These are phyloP conservation scores for Chloroceryle amazona DNA, from an alignment of 2,797 vertebrate species.

Conservation along the genomic window DNA sequence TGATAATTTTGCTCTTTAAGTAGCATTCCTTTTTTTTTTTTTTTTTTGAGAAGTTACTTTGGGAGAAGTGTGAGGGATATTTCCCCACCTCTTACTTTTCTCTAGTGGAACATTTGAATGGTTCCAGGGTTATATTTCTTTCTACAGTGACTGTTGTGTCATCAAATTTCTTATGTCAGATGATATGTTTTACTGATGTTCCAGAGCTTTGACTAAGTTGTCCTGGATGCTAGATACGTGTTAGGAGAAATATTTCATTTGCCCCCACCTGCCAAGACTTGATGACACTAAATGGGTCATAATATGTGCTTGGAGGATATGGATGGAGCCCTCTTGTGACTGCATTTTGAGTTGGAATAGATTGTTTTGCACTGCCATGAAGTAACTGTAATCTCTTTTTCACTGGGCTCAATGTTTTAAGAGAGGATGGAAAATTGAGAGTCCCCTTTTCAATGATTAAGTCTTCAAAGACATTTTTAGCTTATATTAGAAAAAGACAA, in stretches of 20 bases:
- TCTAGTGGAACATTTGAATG: not conserved
- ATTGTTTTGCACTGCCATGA: not conserved
- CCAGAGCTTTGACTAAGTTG: not conserved
- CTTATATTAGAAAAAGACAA: not conserved
- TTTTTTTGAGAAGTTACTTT: not conserved
- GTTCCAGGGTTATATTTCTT: not conserved
- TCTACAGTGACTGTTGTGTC: not conserved
- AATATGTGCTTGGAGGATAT: not conserved
- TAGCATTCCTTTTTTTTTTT: not conserved
- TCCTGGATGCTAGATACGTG: not conserved
- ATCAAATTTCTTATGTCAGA: not conserved
- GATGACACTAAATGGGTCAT: accelerated
- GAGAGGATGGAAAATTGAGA: not conserved
- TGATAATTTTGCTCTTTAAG: not conserved
- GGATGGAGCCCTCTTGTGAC: not conserved
- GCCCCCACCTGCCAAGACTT: not conserved
- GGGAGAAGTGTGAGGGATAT: not conserved
- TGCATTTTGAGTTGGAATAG: not conserved
- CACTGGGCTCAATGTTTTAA: not conserved
- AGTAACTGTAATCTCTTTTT: not conserved
- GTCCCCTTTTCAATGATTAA: not conserved
- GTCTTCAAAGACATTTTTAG: not conserved
- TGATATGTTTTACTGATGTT: not conserved
- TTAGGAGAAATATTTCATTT: not conserved
- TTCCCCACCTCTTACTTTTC: not conserved